Evolutionary conservation across 2,888 invertebrate genomes (phyloP), one percentile per base, ranked within the genome.

Genomic region (Torymus auratus): DNA sequence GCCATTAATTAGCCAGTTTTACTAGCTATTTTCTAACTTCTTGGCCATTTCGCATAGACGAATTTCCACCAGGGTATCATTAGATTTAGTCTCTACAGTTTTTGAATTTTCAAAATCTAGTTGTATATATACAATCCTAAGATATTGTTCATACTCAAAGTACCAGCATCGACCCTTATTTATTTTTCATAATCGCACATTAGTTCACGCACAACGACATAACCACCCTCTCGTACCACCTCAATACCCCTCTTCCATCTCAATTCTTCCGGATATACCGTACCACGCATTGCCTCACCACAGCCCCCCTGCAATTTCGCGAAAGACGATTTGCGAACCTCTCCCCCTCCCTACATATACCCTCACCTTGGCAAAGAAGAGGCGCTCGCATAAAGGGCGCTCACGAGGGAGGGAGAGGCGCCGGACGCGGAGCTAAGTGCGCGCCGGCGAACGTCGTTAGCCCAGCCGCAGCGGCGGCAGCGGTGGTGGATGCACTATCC

Each of bases 261-360:
- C 50, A 74, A 74, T 65, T 74, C 56, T 68, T 65, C 55, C 41
- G 7, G 7, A 7, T 41, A 41, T 64, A 28, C 7, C 41, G n/a
- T 15, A 11, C 3, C 12, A 41, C 13, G 7, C 17, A 14, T n/a
- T 12, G 7, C 70, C n/a, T 17, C 50, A 23, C 11, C 52, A 15
- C 53, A 2, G 11, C 1, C 15, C 52, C 20, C 58, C 56, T n/a
- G 52, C 67, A 60, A 67, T 75, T 75, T 52, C 60, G 50, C 67
- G 52, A 67, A 75, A 75, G 75, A 50, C 75, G 75, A 75, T 75
- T 75, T 67, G 67, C 75, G 67, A 67, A 75, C 15, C 23, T 71
- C 60, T 60, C 41, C 7, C 41, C 7, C 41, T 41, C 7, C 7
- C 41, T 41, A 41, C 41, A 41, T 50, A 14, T 17, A 50, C 15